Evolutionary conservation across 2,797 vertebrate species (phyloP).

Genomic region (Columba guinea): DNA sequence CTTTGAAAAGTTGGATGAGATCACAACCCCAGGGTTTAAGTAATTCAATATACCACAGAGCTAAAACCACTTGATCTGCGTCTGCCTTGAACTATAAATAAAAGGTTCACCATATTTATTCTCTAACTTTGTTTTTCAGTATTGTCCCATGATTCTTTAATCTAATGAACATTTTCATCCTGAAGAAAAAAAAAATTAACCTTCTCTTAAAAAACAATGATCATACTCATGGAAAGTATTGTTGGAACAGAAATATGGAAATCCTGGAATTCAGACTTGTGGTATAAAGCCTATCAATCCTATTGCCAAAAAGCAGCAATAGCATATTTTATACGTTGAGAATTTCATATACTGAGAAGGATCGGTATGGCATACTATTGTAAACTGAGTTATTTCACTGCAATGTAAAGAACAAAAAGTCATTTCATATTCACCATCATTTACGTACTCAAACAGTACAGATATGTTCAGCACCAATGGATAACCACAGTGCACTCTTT

Average conservation of each 20-base stretch:
- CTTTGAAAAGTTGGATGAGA: not conserved
- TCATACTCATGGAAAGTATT: not conserved
- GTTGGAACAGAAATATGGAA: not conserved
- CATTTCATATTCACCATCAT: not conserved
- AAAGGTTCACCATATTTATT: not conserved
- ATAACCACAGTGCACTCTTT: fast-evolving
- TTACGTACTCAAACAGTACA: not conserved
- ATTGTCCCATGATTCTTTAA: not conserved
- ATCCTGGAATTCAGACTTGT: not conserved
- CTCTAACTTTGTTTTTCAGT: not conserved
- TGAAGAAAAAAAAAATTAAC: not conserved
- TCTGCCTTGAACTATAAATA: constrained; percentile 6
- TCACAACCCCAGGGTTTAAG: constrained; percentile 16
- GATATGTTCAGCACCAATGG: not conserved
- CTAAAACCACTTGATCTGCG: not conserved
- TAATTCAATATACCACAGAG: constrained; percentile 33
- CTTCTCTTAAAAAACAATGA: not conserved
- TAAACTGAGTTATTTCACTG: not conserved
- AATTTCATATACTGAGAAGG: not conserved
- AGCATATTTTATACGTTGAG: not conserved
- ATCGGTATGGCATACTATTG: not conserved
- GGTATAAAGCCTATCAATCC: not conserved
- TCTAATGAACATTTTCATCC: not conserved
- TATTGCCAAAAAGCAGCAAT: not conserved
- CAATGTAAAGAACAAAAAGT: not conserved